These are phyloP conservation scores for Caranx melampygus DNA, from an alignment of 2,113 vertebrate species.

Conservation along the genomic window DNA sequence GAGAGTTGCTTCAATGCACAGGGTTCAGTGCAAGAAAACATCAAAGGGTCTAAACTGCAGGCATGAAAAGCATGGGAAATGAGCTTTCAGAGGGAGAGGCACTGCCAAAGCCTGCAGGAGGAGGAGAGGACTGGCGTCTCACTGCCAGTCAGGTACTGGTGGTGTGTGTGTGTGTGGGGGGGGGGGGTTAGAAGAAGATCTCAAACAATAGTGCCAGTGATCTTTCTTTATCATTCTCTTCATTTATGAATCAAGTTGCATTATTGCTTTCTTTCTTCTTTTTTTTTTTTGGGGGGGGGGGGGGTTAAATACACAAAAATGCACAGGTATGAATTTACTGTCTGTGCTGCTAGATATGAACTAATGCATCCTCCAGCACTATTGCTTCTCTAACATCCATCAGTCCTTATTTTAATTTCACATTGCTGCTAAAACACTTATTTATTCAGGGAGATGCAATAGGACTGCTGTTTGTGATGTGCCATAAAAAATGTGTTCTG, in stretches of 20 bases:
- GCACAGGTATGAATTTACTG: background rate
- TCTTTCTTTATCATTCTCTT: slow-evolving; percentile 5
- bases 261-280: background rate
- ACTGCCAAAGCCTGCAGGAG: slow-evolving; percentile 61
- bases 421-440: background rate
- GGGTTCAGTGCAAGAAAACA: slow-evolving; percentile 67
- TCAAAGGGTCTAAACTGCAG: slow-evolving; percentile 78
- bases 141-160: slow-evolving; percentile 58
- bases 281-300: background rate
- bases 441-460: background rate
- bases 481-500: background rate
- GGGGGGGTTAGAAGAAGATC: background rate
- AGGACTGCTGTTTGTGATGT: background rate
- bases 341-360: slow-evolving; percentile 1
- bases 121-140: slow-evolving; percentile 45
- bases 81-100: slow-evolving; percentile 63
- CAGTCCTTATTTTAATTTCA: background rate
- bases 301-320: background rate
- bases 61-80: slow-evolving; percentile 80
- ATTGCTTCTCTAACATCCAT: background rate
- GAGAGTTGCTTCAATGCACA: slow-evolving; percentile 56
- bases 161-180: background rate
- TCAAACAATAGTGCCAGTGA: slow-evolving; percentile 25
- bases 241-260: background rate
- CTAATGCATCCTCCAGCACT: background rate